These are phyloP conservation scores for Rhyacophila brunnea DNA, from an alignment of 1,140 invertebrate species.

Conservation along the genomic window DNA sequence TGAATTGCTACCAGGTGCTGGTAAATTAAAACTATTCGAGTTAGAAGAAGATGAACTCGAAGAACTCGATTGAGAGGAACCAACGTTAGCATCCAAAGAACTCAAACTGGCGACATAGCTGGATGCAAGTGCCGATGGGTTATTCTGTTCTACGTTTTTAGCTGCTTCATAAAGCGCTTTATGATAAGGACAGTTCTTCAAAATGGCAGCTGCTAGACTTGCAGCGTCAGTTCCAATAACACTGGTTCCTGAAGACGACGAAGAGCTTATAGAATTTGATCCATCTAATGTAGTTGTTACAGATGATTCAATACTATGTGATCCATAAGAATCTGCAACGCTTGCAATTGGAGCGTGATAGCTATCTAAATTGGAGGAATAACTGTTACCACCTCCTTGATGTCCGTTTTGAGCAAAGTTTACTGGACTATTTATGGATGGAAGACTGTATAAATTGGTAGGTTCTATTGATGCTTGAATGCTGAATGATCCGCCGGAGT, in stretches of 20 bases:
- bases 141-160: conserved; percentile 41
- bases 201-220: conserved; percentile 49
- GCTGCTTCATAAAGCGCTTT: conserved; percentile 53
- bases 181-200: conserved; percentile 55
- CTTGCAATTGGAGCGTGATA: conserved; percentile 52
- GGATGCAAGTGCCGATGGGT: conserved; percentile 45
- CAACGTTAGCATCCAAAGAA: conserved; percentile 39
- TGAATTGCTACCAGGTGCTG: conserved; percentile 39
- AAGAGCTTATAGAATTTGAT: conserved; percentile 14
- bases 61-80: conserved; percentile 14
- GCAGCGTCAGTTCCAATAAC: conserved; percentile 42
- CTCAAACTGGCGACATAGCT: conserved; percentile 48
- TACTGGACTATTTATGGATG: conserved; percentile 44
- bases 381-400: conserved; percentile 16
- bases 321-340: conserved; percentile 50
- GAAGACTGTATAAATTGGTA: conserved; percentile 52
- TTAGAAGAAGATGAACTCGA: conserved; percentile 1
- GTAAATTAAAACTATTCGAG: conserved; percentile 38
- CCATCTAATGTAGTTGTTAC: conserved; percentile 47
- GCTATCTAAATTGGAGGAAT: conserved; percentile 53
- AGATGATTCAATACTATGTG: conserved; percentile 44
- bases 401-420: conserved; percentile 40
- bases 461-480: conserved; percentile 48
- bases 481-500: conserved; percentile 37
- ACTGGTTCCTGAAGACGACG: background rate